Percentiles rank a stretch among this genome's conserved stretches.
These are phyloP conservation scores for Phenganax marumi DNA, from an alignment of 92 coral and sea anemone species.

Conservation along the genomic window DNA sequence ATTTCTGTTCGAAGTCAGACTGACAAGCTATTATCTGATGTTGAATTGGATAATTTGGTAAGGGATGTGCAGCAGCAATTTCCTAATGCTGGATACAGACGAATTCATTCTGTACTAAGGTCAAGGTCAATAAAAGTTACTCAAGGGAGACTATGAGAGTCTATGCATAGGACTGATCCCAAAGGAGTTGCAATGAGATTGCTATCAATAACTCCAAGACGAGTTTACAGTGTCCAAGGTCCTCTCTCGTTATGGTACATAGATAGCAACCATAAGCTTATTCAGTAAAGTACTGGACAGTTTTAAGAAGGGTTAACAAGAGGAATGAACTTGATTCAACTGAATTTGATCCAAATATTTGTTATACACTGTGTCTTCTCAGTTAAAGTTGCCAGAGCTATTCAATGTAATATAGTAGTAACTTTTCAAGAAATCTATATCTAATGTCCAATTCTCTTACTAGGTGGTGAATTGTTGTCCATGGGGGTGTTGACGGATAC, in stretches of 20 bases:
- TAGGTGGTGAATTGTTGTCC: conserved; percentile 32
- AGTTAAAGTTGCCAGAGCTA: neutral
- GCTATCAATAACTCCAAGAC: conserved; percentile 63
- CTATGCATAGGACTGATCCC: conserved; percentile 71
- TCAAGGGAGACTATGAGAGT: conserved; percentile 57
- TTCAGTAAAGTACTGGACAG: conserved; percentile 41
- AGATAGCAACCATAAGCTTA: conserved; percentile 71
- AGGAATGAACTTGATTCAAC: no score
- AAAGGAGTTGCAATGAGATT: conserved; percentile 70
- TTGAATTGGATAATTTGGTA: neutral
- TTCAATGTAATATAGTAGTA: neutral
- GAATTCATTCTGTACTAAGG: conserved; percentile 63
- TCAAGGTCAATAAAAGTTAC: conserved; percentile 46
- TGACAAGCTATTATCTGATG: no score
- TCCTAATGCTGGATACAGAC: conserved; percentile 62
- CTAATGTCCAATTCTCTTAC: neutral
- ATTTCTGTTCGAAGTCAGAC: conserved; percentile 28
- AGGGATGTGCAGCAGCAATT: conserved; percentile 39
- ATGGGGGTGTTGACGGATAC: conserved; percentile 37
- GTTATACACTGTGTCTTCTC: no score
- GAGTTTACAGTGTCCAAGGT: conserved; percentile 61
- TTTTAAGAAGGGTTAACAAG: neutral
- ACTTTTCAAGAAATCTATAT: neutral
- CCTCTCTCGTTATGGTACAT: conserved; percentile 69
- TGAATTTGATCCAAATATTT: no score